These are phyloP conservation scores for Drosophila gunungcola DNA, from an alignment of 1,140 invertebrate species.

Conservation along the genomic window DNA sequence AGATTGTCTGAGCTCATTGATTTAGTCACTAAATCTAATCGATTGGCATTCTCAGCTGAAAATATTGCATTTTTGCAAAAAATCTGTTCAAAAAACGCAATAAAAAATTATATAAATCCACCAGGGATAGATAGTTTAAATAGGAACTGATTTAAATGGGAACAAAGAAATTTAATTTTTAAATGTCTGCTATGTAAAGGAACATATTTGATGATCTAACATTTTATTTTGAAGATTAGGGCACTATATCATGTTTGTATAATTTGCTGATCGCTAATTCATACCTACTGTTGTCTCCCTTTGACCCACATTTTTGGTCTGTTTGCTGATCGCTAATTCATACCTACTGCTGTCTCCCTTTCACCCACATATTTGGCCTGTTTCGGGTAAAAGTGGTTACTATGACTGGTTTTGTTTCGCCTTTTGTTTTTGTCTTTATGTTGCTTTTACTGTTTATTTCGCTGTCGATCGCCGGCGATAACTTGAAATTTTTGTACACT, in stretches of 20 bases:
- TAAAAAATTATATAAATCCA: too few species aligned
- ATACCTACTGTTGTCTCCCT: conserved; percentile 4
- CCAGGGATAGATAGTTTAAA: too few species aligned
- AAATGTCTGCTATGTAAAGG: too few species aligned
- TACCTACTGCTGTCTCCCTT: conserved; percentile 5
- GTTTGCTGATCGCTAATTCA: neutral
- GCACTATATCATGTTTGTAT: neutral
- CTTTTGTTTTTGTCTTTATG: conserved; percentile 10
- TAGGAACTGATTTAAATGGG: too few species aligned
- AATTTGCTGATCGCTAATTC: neutral
- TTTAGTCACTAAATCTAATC: too few species aligned
- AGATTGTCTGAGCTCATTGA: too few species aligned
- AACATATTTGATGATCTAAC: too few species aligned
- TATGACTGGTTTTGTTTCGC: conserved; percentile 14
- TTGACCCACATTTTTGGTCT: too few species aligned
- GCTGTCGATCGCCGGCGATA: conserved; percentile 34
- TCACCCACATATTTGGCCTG: neutral
- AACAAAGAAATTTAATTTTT: too few species aligned
- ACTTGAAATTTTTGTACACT: conserved; percentile 50
- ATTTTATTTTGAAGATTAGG: neutral
- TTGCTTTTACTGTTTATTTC: conserved; percentile 25
- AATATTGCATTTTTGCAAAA: too few species aligned
- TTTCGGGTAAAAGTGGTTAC: conserved; percentile 33
- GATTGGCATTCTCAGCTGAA: too few species aligned
- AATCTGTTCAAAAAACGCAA: too few species aligned